These are phyloP conservation scores for Notodonta ziczac DNA, from an alignment of 2,888 invertebrate genomes.

Conservation along the genomic window DNA sequence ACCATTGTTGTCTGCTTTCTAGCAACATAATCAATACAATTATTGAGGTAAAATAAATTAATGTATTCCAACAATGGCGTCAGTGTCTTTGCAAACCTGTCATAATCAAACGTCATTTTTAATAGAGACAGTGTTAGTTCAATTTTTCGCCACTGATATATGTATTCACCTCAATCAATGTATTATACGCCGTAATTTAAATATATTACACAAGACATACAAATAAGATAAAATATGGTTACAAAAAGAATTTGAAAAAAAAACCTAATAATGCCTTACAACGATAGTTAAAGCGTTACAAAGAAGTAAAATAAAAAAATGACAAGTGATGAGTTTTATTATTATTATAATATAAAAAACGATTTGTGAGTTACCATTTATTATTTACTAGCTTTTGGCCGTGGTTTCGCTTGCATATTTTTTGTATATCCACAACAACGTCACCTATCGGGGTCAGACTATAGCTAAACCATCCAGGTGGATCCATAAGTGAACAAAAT, in stretches of 20 bases:
- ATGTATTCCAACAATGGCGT: neutral
- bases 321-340: conserved; percentile 13
- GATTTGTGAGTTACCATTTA: neutral
- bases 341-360: conserved; percentile 11
- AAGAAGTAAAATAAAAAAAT: conserved; percentile 14
- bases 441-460: no score
- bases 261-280: conserved; percentile 16
- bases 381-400: neutral
- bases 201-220: conserved; percentile 2
- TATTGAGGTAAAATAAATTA: neutral
- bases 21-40: neutral
- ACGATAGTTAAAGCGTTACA: conserved; percentile 27
- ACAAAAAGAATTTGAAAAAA: conserved; percentile 12
- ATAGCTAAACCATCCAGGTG: no score
- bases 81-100: neutral
- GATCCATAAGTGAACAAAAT: no score
- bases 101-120: neutral
- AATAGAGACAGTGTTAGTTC: neutral
- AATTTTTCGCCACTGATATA: neutral
- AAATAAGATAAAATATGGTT: conserved; percentile 15
- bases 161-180: neutral
- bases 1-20: neutral
- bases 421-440: no score
- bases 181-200: neutral
- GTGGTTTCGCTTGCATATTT: no score